phyloP scores from a whole-genome alignment of 2,113 vertebrate species.

The Gadus chalcogrammus region DNA sequence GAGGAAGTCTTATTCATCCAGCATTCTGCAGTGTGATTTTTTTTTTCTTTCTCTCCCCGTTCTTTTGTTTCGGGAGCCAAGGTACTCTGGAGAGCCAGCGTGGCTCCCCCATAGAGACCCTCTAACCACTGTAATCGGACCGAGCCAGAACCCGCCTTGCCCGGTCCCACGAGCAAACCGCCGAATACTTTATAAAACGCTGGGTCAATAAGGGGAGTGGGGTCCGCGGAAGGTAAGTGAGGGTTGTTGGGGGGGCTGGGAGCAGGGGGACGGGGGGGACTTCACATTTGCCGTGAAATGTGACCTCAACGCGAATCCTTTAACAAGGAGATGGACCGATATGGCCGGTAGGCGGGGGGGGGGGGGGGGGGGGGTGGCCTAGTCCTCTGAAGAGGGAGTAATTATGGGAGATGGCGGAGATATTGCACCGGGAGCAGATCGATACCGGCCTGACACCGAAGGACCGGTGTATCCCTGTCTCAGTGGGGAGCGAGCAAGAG shows the following conservation, averaged over 20 bases:
- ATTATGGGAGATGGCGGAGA: conserved; percentile 68
- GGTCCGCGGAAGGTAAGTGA: conserved; percentile 26
- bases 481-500: conserved; percentile 55
- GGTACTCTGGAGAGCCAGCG: conserved; percentile 54
- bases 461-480: conserved; percentile 56
- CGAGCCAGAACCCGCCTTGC: conserved; percentile 51
- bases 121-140: conserved; percentile 71
- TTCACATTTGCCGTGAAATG: conserved; percentile 56
- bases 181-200: conserved; percentile 68
- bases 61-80: conserved; percentile 52
- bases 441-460: conserved; percentile 59
- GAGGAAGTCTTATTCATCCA: conserved; percentile 35
- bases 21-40: conserved; percentile 42
- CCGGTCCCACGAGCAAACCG: conserved; percentile 65
- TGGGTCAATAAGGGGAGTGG: conserved; percentile 52
- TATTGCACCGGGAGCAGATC: conserved; percentile 65
- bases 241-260: background rate
- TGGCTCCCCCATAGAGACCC: conserved; percentile 60
- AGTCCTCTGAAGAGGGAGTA: conserved; percentile 60
- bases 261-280: background rate
- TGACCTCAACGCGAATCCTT: conserved; percentile 61
- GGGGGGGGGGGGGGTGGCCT: conserved; percentile 40
- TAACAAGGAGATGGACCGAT: conserved; percentile 50
- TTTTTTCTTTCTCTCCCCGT: conserved; percentile 54
- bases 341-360: conserved; percentile 32